These are phyloP conservation scores for Zhuqinia jingwanae DNA, from an alignment of 2,888 invertebrate genomes.

Conservation along the genomic window DNA sequence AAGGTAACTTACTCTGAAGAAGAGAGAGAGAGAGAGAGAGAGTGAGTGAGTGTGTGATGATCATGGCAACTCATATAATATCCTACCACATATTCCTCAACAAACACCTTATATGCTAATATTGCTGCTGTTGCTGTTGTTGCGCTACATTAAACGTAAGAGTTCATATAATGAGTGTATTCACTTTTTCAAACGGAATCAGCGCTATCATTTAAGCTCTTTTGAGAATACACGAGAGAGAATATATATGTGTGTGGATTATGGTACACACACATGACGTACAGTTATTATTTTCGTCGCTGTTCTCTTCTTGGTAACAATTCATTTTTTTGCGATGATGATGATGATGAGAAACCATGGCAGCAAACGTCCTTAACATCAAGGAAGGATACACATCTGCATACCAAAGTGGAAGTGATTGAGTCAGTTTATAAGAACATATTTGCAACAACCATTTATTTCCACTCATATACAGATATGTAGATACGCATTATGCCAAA, in stretches of 20 bases:
- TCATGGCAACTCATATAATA: constrained; percentile 59
- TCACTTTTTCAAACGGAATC: neutral
- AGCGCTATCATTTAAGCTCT: too few relatives aligned
- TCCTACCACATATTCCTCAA: neutral
- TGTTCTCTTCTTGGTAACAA: constrained; percentile 45
- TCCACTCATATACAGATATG: neutral
- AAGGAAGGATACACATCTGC: constrained; percentile 73
- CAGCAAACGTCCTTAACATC: constrained; percentile 72
- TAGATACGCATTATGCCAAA: neutral
- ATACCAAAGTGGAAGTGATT: constrained; percentile 69
- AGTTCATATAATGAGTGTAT: neutral
- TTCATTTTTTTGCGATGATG: constrained; percentile 15
- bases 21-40: too few relatives aligned
- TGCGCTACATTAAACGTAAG: too few relatives aligned
- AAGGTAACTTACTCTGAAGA: constrained; percentile 62
- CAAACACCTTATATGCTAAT: neutral
- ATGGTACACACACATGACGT: constrained; percentile 8
- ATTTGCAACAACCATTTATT: constrained; percentile 4
- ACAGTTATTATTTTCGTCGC: constrained; percentile 28
- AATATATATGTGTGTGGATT: constrained; percentile 7
- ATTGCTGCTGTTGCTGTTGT: neutral
- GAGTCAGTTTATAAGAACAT: constrained; percentile 46
- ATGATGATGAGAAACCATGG: constrained; percentile 59
- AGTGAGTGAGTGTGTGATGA: too few relatives aligned
- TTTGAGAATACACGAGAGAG: neutral